Evolutionary conservation across 2,113 vertebrate genomes (phyloP).

Genomic region (Mormyrus iriodes): DNA sequence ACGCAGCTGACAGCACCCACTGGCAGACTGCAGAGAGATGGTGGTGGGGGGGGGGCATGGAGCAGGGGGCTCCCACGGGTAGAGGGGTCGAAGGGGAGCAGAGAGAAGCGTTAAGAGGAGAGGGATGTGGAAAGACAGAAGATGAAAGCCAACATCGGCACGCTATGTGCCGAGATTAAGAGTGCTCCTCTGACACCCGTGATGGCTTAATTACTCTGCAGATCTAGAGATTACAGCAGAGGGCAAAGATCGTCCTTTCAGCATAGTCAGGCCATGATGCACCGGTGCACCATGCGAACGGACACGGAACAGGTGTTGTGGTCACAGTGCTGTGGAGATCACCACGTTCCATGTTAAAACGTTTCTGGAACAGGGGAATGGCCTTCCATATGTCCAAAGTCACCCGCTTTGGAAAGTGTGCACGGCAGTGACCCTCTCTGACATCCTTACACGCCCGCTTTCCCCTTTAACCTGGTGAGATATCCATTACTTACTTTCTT

Average conservation of each 20-base stretch:
- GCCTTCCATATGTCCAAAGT: background rate
- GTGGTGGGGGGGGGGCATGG: background rate
- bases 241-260: background rate
- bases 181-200: background rate
- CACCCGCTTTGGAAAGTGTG: background rate
- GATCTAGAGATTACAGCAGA: background rate
- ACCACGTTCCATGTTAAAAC: background rate
- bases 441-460: background rate
- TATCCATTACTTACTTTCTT: background rate
- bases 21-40: conserved; percentile 1
- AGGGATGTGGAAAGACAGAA: conserved; percentile 20
- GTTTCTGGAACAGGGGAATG: background rate
- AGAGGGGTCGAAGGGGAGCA: conserved; percentile 28
- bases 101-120: conserved; percentile 27
- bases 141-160: background rate
- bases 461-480: background rate
- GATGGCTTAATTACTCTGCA: no score
- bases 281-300: background rate
- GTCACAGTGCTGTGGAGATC: background rate
- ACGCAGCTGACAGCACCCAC: conserved; percentile 51
- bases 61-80: conserved; percentile 16
- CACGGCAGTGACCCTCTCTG: background rate
- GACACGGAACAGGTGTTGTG: background rate
- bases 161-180: background rate
- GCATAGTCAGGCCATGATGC: background rate